Conservation (phyloP, 2,113 vertebrate genomes). For the Natator depressus region DNA sequence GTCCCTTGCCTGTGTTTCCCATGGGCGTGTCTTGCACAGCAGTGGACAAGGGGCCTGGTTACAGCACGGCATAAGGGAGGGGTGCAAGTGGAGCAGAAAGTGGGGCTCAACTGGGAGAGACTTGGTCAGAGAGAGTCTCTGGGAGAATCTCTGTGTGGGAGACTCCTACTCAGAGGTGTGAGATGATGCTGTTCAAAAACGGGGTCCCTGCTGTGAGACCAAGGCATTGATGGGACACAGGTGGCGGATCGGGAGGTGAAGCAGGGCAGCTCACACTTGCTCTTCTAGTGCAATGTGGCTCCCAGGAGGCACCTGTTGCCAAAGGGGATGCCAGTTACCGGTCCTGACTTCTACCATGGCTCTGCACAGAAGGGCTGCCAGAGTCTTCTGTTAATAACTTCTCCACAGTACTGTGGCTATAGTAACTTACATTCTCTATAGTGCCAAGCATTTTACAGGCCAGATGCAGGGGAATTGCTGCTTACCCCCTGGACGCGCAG, state of each 20-base stretch:
- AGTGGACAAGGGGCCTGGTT: not conserved
- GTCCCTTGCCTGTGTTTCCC: not conserved
- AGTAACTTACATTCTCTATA: not conserved
- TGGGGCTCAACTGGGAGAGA: not conserved
- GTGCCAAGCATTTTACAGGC: not conserved
- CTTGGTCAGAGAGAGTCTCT: not conserved
- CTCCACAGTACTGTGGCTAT: not conserved
- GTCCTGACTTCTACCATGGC: not conserved
- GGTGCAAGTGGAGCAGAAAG: too few species aligned
- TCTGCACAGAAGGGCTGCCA: too few species aligned
- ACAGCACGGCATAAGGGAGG: too few species aligned
- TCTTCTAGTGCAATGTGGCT: not conserved
- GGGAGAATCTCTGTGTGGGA: not conserved
- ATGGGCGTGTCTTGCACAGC: not conserved
- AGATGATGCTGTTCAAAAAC: not conserved
- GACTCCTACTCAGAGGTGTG: not conserved
- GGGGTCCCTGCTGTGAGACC: too few species aligned
- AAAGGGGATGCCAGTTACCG: not conserved
- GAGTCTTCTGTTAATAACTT: not conserved
- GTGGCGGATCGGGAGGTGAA: not conserved
- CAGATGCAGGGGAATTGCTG: not conserved
- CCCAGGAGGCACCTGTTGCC: not conserved
- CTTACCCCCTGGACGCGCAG: not conserved
- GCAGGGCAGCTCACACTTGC: not conserved
- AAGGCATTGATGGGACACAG: not conserved